These are phyloP conservation scores for Anaspis maculata DNA, from an alignment of 2,888 invertebrate genomes.

Conservation along the genomic window DNA sequence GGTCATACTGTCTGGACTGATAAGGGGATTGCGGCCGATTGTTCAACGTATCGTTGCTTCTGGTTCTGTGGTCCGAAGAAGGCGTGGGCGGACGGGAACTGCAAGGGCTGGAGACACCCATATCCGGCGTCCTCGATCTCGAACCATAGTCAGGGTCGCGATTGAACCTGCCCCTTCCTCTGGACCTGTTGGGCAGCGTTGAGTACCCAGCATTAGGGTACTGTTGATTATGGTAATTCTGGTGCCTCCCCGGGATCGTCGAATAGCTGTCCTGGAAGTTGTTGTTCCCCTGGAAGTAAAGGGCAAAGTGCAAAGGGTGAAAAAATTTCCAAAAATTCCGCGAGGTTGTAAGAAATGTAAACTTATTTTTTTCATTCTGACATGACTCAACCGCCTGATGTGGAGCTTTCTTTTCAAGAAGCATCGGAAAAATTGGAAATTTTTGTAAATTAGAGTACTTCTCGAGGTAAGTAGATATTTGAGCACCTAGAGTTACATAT, in stretches of 20 bases:
- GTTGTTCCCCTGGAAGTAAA: no score
- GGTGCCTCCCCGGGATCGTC: not conserved
- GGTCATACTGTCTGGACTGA: conserved; percentile 13
- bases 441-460: no score
- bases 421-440: no score
- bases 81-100: conserved; percentile 38
- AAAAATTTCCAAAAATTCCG: no score
- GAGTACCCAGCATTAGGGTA: conserved; percentile 44
- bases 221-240: conserved; percentile 11
- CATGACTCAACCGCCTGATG: no score
- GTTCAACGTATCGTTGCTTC: conserved; percentile 18
- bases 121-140: conserved; percentile 44
- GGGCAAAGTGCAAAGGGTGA: no score
- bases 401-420: no score
- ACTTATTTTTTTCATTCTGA: no score
- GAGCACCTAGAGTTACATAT: no score
- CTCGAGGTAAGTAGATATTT: no score
- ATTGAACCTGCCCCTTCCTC: conserved; percentile 52
- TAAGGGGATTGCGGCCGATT: conserved; percentile 28
- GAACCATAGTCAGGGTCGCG: conserved; percentile 43
- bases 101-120: conserved; percentile 31
- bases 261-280: not conserved
- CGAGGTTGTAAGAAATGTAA: no score
- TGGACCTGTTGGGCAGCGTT: conserved; percentile 50
- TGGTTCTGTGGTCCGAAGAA: conserved; percentile 16